Conservation (phyloP, 2,888 invertebrate genomes). For the Sturmia bella region DNA sequence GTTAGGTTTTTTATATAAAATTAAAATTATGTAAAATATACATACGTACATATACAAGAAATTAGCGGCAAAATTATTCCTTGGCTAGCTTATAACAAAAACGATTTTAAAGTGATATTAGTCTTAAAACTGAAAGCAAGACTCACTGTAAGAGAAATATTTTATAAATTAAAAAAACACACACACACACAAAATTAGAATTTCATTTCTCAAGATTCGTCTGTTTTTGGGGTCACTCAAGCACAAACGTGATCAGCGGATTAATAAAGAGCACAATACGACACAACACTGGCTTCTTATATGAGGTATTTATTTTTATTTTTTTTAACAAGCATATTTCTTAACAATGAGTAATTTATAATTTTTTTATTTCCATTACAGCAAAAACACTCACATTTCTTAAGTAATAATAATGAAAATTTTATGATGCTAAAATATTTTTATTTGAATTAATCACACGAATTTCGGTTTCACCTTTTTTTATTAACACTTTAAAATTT, state of each 20-base stretch:
- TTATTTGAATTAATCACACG: conserved; percentile 43
- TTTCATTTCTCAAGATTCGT: conserved; percentile 19
- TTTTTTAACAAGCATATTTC: neutral
- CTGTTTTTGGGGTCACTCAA: conserved; percentile 45
- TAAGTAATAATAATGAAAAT: neutral
- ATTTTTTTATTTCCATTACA: conserved; percentile 20
- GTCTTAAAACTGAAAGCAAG: too few species aligned
- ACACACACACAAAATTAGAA: conserved; percentile 19
- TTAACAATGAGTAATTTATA: conserved; percentile 51
- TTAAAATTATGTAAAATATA: too few species aligned
- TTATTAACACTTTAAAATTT: conserved; percentile 12
- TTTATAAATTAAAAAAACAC: neutral
- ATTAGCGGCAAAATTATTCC: too few species aligned
- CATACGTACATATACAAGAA: too few species aligned
- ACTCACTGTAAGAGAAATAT: too few species aligned
- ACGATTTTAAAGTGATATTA: too few species aligned
- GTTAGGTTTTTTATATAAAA: too few species aligned
- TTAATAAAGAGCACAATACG: conserved; percentile 35
- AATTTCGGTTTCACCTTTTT: conserved; percentile 42
- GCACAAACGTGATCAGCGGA: conserved; percentile 48
- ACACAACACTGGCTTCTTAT: neutral
- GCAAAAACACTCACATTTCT: conserved; percentile 57
- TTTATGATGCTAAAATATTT: conserved; percentile 34
- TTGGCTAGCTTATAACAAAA: too few species aligned
- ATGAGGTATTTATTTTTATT: conserved; percentile 21